Base-by-base conservation (phyloP, 2,888 invertebrate genomes). In the Crematogaster levior region DNA sequence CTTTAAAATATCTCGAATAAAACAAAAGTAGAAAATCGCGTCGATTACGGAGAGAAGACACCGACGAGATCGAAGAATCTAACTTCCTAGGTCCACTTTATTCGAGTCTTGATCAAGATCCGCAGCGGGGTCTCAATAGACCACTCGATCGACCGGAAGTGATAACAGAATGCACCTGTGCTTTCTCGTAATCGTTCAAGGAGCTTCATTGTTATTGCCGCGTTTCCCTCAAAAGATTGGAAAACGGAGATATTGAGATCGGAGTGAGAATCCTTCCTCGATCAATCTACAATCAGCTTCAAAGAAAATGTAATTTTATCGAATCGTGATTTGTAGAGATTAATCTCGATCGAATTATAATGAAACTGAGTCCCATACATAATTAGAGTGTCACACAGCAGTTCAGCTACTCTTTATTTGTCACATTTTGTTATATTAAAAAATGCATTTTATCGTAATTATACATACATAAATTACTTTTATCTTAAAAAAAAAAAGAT, bases 101-200 rank as follows among this genome's bases (percentile, higher is more conserved):
- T 77, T 84, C 61, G 27, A 63, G 65, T 30, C 66, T 83, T 85
- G 84, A 88, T 87, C 90, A 80, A 74, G 65, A 82, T 84, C 81
- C 66, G 82, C 21, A 73, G 73, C 51, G 74, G 75, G 43, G 24
- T 80, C 53, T 60, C 81, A 84, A 87, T 86, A 86, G 72, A 63
- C 65, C 60, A 79, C 81, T 65, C 85, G 86, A 89, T 89, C 89
- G 81, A 61, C 83, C 89, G 89, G 88, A 89, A 89, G 85, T 84
- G 89, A 89, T 89, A 89, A 88, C 84, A 34, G 58, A 63, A 77
- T 58, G 82, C 84, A 83, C 70, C 81, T 84, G 83, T 48, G 83
- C 81, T 77, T 40, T 51, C 73, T 30, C 60, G 80, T 79, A 83
- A 88, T 88, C 88, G 82, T 84, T 84, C 77, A 66, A 70, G 63